These are phyloP conservation scores for Drosophila obscura DNA, from an alignment of 1,140 invertebrate genomes.

Conservation along the genomic window DNA sequence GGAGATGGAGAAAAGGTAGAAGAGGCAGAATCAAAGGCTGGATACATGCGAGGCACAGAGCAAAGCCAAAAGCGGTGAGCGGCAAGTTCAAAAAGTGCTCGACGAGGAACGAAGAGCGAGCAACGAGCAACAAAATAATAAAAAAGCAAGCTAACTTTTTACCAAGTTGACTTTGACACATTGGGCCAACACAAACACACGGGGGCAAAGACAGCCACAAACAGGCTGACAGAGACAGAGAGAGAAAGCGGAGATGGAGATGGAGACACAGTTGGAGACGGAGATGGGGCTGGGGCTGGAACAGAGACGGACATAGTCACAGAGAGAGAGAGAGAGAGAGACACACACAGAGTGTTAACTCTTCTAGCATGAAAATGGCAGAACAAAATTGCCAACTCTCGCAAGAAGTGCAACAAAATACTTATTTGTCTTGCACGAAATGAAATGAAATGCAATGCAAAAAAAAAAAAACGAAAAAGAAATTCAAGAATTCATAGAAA, in stretches of 20 bases:
- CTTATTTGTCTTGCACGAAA: slow-evolving; percentile 48
- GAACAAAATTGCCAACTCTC: slow-evolving; percentile 53
- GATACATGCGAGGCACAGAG: slow-evolving; percentile 5
- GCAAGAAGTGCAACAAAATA: slow-evolving; percentile 43
- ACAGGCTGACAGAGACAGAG: slow-evolving; percentile 3
- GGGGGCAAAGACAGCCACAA: neutral
- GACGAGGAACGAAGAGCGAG: slow-evolving; percentile 41
- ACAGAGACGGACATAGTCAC: neutral
- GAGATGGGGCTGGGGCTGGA: neutral
- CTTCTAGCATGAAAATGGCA: slow-evolving; percentile 59
- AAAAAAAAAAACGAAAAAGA: neutral
- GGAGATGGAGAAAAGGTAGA: neutral
- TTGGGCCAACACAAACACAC: slow-evolving; percentile 72
- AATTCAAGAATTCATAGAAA: neutral
- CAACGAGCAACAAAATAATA: slow-evolving; percentile 73
- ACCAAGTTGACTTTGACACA: slow-evolving; percentile 79
- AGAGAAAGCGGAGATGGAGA: neutral
- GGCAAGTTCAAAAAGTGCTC: slow-evolving; percentile 63
- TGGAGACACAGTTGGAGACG: neutral
- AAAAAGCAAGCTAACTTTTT: slow-evolving; percentile 72
- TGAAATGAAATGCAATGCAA: slow-evolving; percentile 28
- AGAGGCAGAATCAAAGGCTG: neutral
- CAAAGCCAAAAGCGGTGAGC: slow-evolving; percentile 3
- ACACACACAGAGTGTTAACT: slow-evolving; percentile 23
- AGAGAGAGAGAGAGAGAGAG: neutral